Conservation (phyloP, 2,888 invertebrate species). For the Enoplolaimus lenunculus region DNA sequence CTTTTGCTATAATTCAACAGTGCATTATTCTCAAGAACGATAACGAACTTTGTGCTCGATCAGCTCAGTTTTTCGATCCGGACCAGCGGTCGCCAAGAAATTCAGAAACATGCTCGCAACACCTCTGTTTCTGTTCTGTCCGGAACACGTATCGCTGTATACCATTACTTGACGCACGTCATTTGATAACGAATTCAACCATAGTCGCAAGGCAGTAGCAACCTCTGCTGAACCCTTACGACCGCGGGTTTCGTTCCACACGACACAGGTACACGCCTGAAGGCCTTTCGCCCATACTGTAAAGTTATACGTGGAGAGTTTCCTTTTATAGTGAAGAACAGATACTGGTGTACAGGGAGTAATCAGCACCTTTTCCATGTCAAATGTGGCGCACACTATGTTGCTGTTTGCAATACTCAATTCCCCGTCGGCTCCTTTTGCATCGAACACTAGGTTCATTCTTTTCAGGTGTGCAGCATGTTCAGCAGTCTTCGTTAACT, state of each 20-base stretch:
- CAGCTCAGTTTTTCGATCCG: not conserved
- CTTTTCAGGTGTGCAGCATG: not conserved
- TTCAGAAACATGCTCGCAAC: not conserved
- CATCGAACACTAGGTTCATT: not conserved
- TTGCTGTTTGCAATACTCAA: not conserved
- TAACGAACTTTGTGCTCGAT: not conserved
- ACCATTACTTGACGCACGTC: not conserved
- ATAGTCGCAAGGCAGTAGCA: not conserved
- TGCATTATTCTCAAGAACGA: too few relatives aligned
- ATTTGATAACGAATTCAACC: not conserved
- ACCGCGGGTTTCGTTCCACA: conserved; percentile 6
- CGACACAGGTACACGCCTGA: not conserved
- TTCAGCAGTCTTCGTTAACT: not conserved
- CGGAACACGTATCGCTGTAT: not conserved
- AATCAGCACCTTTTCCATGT: conserved; percentile 14
- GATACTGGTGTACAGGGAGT: conserved; percentile 3
- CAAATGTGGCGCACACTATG: conserved; percentile 1
- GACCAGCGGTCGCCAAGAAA: not conserved
- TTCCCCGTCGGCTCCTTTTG: not conserved
- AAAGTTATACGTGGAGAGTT: conserved; percentile 10
- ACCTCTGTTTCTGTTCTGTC: conserved; percentile 1
- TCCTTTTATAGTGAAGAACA: not conserved
- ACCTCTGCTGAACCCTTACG: not conserved
- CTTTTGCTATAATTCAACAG: too few relatives aligned
- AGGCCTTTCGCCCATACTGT: not conserved